A percentile compares a stretch with the other conserved stretches of the same genome.
Evolutionary conservation across 2,888 invertebrate genomes (phyloP).

Genomic region (Doris montereyensis): DNA sequence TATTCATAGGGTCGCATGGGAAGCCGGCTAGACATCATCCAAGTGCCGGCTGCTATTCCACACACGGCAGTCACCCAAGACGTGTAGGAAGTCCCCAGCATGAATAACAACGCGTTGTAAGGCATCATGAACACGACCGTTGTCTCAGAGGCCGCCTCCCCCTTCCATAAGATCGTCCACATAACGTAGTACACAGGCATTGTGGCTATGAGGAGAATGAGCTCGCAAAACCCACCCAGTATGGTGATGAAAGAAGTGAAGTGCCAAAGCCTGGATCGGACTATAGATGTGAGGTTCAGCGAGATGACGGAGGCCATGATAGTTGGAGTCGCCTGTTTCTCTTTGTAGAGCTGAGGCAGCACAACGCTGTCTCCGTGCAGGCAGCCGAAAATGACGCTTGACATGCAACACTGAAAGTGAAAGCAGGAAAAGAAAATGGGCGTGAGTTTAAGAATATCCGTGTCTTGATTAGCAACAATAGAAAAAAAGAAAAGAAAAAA

Average conservation of each 20-base stretch:
- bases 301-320: slow-evolving; percentile 52
- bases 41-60: slow-evolving; percentile 53
- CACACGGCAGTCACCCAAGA: slow-evolving; percentile 54
- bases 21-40: slow-evolving; percentile 61
- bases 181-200: slow-evolving; percentile 57
- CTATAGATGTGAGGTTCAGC: slow-evolving; percentile 51
- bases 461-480: too few relatives aligned
- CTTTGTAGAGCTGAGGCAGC: slow-evolving; percentile 51
- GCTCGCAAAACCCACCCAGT: slow-evolving; percentile 54
- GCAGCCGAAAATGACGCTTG: slow-evolving; percentile 57
- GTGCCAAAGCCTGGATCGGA: slow-evolving; percentile 53
- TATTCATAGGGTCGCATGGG: slow-evolving; percentile 50
- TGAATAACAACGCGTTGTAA: slow-evolving; percentile 52
- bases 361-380: slow-evolving; percentile 59
- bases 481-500: too few relatives aligned
- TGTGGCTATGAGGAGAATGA: slow-evolving; percentile 49
- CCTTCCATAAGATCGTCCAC: slow-evolving; percentile 60
- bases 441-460: too few relatives aligned
- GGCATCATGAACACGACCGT: slow-evolving; percentile 61
- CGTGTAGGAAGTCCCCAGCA: slow-evolving; percentile 57
- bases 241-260: background rate
- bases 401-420: slow-evolving; percentile 59
- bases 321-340: slow-evolving; percentile 60
- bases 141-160: slow-evolving; percentile 53
- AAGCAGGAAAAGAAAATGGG: too few relatives aligned